A percentile compares a stretch with the other conserved stretches of the same genome.
These are phyloP conservation scores for Seriola aureovittata DNA, from an alignment of 2,113 vertebrate species.

Conservation along the genomic window DNA sequence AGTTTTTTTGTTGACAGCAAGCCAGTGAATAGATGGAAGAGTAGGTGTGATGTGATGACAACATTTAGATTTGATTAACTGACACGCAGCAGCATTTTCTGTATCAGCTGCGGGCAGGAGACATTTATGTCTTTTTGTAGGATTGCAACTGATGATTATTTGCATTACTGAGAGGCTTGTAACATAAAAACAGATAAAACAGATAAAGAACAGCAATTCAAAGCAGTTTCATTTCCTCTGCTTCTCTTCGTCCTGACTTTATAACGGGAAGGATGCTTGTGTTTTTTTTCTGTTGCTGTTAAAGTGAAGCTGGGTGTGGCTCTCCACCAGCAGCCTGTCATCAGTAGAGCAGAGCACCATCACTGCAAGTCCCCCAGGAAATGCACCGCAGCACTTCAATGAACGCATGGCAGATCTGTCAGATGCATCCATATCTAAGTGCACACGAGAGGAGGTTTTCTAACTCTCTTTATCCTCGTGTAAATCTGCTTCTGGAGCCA, in stretches of 20 bases:
- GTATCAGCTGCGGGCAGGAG: neutral
- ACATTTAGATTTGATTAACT: neutral
- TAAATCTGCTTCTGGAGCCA: neutral
- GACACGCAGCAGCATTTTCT: neutral
- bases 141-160: neutral
- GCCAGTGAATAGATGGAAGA: neutral
- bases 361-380: conserved; percentile 3
- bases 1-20: neutral
- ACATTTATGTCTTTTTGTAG: neutral
- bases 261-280: conserved; percentile 28
- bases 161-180: neutral
- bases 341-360: conserved; percentile 27
- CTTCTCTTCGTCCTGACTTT: neutral
- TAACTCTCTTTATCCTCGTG: neutral
- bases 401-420: neutral
- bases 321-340: conserved; percentile 41
- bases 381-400: neutral
- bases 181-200: neutral
- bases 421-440: neutral
- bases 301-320: conserved; percentile 56
- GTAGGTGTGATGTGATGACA: conserved; percentile 1
- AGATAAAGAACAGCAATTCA: neutral
- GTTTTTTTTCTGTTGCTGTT: conserved; percentile 19
- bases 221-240: conserved; percentile 44
- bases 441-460: neutral